Conservation (phyloP, 2,113 vertebrate genomes). For the Podarcis muralis region DNA sequence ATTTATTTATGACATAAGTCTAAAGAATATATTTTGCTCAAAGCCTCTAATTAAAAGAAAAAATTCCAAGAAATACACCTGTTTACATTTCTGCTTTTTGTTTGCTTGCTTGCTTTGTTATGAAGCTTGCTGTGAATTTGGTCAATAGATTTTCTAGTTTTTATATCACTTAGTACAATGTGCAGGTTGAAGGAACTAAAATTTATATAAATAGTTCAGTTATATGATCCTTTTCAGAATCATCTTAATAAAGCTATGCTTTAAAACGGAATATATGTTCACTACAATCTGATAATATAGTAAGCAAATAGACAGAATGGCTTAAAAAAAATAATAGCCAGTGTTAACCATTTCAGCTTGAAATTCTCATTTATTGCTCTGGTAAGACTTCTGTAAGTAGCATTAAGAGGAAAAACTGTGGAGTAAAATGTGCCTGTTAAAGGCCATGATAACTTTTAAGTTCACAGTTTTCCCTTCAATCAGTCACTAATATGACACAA, state of each 20-base stretch:
- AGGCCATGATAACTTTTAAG: background rate
- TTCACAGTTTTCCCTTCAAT: background rate
- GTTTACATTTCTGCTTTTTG: conserved; percentile 37
- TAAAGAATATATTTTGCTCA: conserved; percentile 69
- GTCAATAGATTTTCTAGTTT: conserved; percentile 58
- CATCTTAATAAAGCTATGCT: conserved; percentile 22
- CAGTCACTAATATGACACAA: too few relatives aligned
- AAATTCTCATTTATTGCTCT: background rate
- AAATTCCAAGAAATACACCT: conserved; percentile 58
- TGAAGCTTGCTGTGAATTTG: conserved; percentile 40
- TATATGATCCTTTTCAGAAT: conserved; percentile 34
- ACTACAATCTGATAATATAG: background rate
- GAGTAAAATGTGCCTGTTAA: background rate
- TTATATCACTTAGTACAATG: conserved; percentile 46
- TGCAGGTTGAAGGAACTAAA: conserved; percentile 53
- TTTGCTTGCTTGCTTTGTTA: background rate
- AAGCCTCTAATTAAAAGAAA: conserved; percentile 50
- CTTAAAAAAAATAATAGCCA: too few relatives aligned
- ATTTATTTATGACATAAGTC: conserved; percentile 69
- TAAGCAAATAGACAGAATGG: background rate
- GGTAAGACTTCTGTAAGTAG: background rate
- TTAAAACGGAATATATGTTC: background rate
- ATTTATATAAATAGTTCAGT: conserved; percentile 33
- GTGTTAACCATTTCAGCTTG: too few relatives aligned
- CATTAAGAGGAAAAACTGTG: background rate